Base-by-base conservation (phyloP, 2,113 vertebrate species). In the Gallinago jamesoni region DNA sequence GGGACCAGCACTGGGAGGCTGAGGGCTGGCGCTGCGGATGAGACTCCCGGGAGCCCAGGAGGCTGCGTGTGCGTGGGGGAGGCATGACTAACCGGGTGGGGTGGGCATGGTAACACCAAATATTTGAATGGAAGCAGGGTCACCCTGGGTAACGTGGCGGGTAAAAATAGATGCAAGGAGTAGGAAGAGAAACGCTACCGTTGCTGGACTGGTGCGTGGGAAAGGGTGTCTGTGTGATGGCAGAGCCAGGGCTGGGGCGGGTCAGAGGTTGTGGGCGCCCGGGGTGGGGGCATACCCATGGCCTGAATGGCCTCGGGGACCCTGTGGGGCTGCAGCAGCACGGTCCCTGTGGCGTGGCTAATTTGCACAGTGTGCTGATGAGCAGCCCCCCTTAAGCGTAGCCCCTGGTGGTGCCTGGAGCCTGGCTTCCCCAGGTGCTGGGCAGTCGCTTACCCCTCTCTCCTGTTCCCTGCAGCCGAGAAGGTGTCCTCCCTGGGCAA, bases 401-500 rank as follows among this genome's bases (percentile, higher is more conserved):
- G 25, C 30, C 37, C 33, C 43, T 31, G 0, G 0, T 16, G 19
- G 13, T 25, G 64, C 68, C 53, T 3, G 1, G 11, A 56, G 63
- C 22, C 10, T 8, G 43, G 14, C 22, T 73, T 25, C 45, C 35
- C 30, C 22, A 2, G 31, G 39, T 56, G 22, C 31, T n/a, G 47
- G 37, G 43, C 56, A 35, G 60, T 11, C 1, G 2, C 84, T 96
- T 53, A 94, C 52, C 43, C 19, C 25, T 78, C 48, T 56, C 50
- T 25, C 0, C 0, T 69, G 74, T 93, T 43, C 70, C 31, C 47
- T 48, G 60, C 79, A 97, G 97, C 97, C 0, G 97, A 97, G 91
- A 97, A 97, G 87, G 99, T 99, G 81, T 98, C 99, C 12, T 99
- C 99, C 69, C 96, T 99, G 88, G 99, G 99, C 60, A 99, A 99